Evolutionary conservation across 2,888 invertebrate species (phyloP).

Genomic region (Stegana nigrithorax): DNA sequence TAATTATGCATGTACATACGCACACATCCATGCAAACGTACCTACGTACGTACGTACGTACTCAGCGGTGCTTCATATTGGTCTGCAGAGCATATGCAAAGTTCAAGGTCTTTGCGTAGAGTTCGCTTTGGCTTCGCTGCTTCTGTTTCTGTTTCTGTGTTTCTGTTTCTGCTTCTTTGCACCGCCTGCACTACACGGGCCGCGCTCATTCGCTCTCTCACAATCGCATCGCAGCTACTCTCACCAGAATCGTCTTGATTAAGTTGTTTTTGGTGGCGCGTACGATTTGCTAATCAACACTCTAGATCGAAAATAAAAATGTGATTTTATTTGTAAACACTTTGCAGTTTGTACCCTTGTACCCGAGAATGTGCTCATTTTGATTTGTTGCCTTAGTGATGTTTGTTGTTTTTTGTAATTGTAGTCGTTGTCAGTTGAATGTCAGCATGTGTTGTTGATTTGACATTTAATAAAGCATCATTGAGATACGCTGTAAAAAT

Average conservation of each 20-base stretch:
- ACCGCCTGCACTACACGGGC: too few species aligned
- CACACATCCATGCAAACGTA: conserved; percentile 6
- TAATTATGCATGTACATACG: conserved; percentile 12
- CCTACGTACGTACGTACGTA: not conserved
- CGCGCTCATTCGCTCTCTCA: too few species aligned
- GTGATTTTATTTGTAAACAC: too few species aligned
- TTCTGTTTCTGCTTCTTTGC: too few species aligned
- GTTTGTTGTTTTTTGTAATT: not conserved
- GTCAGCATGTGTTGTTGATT: not conserved
- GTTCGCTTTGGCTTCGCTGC: not conserved
- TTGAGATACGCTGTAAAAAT: not conserved
- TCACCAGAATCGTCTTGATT: too few species aligned
- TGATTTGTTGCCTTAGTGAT: not conserved
- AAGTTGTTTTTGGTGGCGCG: too few species aligned
- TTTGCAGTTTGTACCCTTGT: too few species aligned
- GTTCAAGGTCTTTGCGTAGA: not conserved
- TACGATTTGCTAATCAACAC: not conserved
- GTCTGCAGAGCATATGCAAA: not conserved
- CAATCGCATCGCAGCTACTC: too few species aligned
- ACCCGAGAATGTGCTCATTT: not conserved
- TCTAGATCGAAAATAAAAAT: not conserved
- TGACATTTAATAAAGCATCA: not conserved
- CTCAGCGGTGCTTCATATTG: too few species aligned
- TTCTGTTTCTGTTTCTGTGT: not conserved
- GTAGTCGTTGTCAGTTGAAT: not conserved